Percentiles rank a stretch among this genome's conserved stretches.
These are phyloP conservation scores for Idaea straminata DNA, from an alignment of 2,888 invertebrate genomes.

Conservation along the genomic window DNA sequence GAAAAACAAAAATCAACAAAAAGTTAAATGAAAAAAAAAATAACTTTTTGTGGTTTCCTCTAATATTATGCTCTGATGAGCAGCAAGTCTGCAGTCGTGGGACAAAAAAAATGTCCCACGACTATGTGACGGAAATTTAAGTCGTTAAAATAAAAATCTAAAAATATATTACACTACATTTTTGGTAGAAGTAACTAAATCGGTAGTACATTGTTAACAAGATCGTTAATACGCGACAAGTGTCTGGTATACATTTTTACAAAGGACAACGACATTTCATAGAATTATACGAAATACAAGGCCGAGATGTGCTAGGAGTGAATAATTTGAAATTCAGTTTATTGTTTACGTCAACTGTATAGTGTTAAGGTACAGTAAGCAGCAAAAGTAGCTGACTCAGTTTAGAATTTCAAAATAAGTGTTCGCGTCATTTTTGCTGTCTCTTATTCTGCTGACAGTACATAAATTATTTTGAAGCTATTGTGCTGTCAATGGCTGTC, in stretches of 20 bases:
- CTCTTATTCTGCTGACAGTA: neutral
- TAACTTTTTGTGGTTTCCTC: too few relatives aligned
- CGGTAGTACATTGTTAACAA: neutral
- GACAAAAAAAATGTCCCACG: neutral
- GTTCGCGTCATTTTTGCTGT: neutral
- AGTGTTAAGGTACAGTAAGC: too few relatives aligned
- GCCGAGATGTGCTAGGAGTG: neutral
- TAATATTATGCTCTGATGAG: too few relatives aligned
- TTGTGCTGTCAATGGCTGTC: too few relatives aligned
- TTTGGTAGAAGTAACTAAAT: neutral
- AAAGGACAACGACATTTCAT: neutral
- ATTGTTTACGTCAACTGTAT: neutral
- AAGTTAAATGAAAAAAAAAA: too few relatives aligned
- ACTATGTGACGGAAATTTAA: neutral
- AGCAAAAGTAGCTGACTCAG: neutral
- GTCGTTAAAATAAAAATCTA: neutral
- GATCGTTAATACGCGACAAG: neutral
- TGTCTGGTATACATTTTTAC: neutral
- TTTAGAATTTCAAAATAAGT: too few relatives aligned
- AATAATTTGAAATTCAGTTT: slow-evolving; percentile 6
- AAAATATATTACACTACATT: neutral
- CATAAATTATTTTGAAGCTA: too few relatives aligned
- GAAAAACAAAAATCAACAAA: too few relatives aligned
- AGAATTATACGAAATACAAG: neutral
- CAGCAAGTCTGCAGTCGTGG: neutral